Percentiles rank a stretch among this genome's conserved stretches.
Evolutionary conservation across 1,140 invertebrate genomes (phyloP).

Genomic region (Cydia amplana): DNA sequence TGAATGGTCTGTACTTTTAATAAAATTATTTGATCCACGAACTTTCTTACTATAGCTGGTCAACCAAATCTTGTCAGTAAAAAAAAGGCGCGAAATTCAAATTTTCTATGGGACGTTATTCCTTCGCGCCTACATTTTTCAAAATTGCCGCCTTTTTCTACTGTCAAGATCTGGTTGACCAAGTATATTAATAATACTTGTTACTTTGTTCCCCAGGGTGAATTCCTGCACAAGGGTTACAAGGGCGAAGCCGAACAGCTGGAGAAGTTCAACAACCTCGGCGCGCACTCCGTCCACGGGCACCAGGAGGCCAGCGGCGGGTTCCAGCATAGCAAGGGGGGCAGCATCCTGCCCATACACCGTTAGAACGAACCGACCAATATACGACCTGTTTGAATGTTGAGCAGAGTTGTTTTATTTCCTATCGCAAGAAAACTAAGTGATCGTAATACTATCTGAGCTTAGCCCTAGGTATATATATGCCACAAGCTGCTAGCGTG

Average conservation of each 20-base stretch:
- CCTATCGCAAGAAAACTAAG: background rate
- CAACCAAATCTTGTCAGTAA: no score
- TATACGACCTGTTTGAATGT: slow-evolving; percentile 23
- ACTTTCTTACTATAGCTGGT: no score
- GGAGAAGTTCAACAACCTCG: slow-evolving; percentile 80
- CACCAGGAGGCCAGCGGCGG: slow-evolving; percentile 80
- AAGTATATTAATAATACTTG: background rate
- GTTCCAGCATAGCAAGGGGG: slow-evolving; percentile 74
- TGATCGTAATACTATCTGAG: no score
- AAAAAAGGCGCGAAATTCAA: no score
- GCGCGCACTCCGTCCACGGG: slow-evolving; percentile 80
- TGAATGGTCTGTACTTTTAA: no score
- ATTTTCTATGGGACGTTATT: no score
- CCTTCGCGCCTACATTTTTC: no score
- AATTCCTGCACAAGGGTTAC: slow-evolving; percentile 80
- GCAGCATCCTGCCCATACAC: slow-evolving; percentile 68
- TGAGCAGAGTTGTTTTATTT: background rate
- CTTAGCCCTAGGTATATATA: no score
- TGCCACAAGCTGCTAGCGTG: no score
- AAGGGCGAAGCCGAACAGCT: slow-evolving; percentile 77
- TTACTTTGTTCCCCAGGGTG: slow-evolving; percentile 61
- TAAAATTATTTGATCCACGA: no score
- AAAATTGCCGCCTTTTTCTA: no score
- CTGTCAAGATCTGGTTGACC: no score
- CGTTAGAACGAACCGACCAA: slow-evolving; percentile 5